Conservation (phyloP, 2,797 vertebrate species). For the Linurgus olivaceus region DNA sequence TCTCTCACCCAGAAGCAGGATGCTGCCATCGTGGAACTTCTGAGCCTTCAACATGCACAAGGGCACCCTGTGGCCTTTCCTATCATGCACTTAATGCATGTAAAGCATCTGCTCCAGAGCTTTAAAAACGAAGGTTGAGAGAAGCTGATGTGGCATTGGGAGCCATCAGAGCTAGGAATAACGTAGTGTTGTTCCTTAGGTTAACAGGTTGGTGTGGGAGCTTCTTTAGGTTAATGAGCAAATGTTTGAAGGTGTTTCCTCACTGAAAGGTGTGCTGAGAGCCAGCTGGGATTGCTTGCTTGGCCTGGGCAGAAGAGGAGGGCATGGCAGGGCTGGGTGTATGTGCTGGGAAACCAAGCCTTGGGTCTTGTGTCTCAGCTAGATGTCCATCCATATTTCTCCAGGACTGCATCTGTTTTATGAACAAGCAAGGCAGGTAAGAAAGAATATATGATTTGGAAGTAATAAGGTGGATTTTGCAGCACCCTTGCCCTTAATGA, state of each 20-base stretch:
- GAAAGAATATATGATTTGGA: background rate
- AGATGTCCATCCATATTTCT: background rate
- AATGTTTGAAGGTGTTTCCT: background rate
- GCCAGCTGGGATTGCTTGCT: background rate
- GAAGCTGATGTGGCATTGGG: background rate
- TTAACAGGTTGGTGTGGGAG: background rate
- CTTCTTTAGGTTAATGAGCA: background rate
- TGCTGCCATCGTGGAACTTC: fast-evolving
- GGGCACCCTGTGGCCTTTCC: background rate
- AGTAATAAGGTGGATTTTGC: conserved; percentile 1
- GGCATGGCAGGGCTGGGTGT: background rate
- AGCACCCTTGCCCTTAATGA: background rate
- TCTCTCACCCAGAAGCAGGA: background rate
- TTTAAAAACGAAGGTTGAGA: background rate
- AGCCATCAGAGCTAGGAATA: background rate
- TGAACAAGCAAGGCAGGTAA: background rate
- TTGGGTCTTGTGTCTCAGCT: background rate
- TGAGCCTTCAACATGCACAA: background rate
- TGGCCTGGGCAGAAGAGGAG: background rate
- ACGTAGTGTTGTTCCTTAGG: background rate
- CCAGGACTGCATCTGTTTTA: background rate
- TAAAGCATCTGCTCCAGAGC: background rate
- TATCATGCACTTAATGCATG: fast-evolving
- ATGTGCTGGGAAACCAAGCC: background rate
- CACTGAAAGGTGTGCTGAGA: background rate